Evolutionary conservation across 2,888 invertebrate species (phyloP).

Genomic region (Tenthredo amoena): DNA sequence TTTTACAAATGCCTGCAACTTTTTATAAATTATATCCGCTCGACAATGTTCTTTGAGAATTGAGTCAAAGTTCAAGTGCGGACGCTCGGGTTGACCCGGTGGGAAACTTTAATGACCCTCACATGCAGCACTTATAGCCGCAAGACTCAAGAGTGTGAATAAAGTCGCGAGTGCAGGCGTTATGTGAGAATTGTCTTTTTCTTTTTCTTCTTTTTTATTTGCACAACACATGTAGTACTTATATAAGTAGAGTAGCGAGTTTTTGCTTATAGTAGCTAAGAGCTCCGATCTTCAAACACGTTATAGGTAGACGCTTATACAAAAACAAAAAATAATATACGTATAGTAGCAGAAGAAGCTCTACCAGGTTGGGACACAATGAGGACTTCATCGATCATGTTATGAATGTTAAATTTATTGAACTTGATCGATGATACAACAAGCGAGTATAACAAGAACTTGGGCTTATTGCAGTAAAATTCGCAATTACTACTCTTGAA

Average conservation of each 20-base stretch:
- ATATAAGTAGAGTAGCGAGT: not conserved
- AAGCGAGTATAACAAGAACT: not conserved
- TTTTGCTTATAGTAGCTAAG: not conserved
- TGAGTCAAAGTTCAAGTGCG: conserved; percentile 24
- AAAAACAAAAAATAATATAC: not conserved
- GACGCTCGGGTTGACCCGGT: not conserved
- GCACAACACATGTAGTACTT: not conserved
- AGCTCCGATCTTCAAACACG: not conserved
- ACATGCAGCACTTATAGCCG: conserved; percentile 1
- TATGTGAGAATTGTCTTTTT: not conserved
- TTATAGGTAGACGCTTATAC: not conserved
- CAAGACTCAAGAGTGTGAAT: not conserved
- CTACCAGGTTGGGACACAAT: not conserved
- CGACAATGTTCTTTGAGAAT: conserved; percentile 15
- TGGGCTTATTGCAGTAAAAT: not conserved
- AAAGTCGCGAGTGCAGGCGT: not conserved
- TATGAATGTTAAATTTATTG: not conserved
- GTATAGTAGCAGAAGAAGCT: not conserved
- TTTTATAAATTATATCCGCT: not conserved
- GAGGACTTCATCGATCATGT: not conserved
- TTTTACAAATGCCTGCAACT: not conserved
- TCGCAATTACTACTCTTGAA: not conserved
- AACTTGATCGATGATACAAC: not conserved
- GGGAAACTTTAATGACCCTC: conserved; percentile 27
- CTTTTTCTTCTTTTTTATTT: not conserved